Conservation (phyloP, 2,888 invertebrate genomes). For the Tubulanus polymorphus region DNA sequence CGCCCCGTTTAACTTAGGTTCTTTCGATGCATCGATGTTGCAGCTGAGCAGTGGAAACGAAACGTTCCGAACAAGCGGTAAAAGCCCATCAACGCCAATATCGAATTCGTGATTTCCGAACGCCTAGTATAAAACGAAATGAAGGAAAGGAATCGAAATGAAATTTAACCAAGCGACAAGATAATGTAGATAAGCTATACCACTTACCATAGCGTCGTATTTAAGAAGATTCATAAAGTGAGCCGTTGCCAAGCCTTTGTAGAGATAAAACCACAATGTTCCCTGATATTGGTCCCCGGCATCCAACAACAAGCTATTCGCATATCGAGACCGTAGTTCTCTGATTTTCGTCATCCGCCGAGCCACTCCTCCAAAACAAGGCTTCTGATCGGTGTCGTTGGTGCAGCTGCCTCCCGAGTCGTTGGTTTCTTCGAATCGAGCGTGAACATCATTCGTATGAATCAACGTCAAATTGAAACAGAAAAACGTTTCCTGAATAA, state of each 20-base stretch:
- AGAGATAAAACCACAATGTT: constrained; percentile 78
- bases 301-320: constrained; percentile 73
- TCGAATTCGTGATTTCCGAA: constrained; percentile 93
- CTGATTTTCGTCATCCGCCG: constrained; percentile 53
- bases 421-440: constrained; percentile 76
- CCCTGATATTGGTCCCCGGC: constrained; percentile 92
- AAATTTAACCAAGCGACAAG: no score
- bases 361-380: constrained; percentile 85
- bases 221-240: constrained; percentile 73
- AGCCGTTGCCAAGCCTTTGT: constrained; percentile 74
- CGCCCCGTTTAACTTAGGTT: constrained; percentile 61
- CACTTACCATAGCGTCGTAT: constrained; percentile 71
- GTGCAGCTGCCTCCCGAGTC: constrained; percentile 63
- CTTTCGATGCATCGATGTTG: constrained; percentile 69
- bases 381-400: no score
- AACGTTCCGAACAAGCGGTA: constrained; percentile 69
- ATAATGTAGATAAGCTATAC: no score
- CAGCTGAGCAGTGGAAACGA: constrained; percentile 72
- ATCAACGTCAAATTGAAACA: constrained; percentile 74
- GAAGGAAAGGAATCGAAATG: no score
- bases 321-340: constrained; percentile 21
- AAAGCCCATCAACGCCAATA: constrained; percentile 68
- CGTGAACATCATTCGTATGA: constrained; percentile 91
- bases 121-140: constrained; percentile 69
- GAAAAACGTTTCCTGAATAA: no score